Base-by-base conservation (phyloP, 2,888 invertebrate species). In the Iselma pallidipennis region DNA sequence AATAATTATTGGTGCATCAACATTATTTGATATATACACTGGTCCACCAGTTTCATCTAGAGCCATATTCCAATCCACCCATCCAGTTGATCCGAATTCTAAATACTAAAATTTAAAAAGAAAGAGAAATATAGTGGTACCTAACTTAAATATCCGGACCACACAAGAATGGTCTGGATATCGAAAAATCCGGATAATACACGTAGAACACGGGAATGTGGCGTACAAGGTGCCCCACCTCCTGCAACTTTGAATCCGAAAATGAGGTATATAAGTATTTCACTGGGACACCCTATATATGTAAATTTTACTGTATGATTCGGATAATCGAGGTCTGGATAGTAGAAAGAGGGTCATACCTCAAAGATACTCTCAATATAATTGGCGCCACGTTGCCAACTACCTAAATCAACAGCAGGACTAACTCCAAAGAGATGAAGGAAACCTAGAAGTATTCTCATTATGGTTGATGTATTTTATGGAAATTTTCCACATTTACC, bases 1-100 rank as follows among this genome's bases (percentile, higher is more conserved):
- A 3, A 89, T 85, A 57, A 90, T 82, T 52, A 95, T 88, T 0
- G 94, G 87, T 0, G 94, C 84, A 79, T 95, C 95, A 0, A 93
- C 92, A 70, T 84, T 87, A 80, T 94, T 92, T 2, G 84, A 75
- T 0, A 85, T 86, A 88, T 90, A 91, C 75, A 88, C 91, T 0
- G 95, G 95, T 1, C 94, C 93, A 19, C 94, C 95, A 0, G 75
- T 65, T 55, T 84, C 80, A 74, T 92, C 84, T 14, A 95, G 78
- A 21, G 88, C 89, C 45, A 95, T 81, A 78, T 96, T 95, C 94
- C 94, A 96, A 78, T 96, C 95, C 0, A 91, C 85, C 94, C 94
- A 95, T 1, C 91, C 94, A 21, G 86, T 85, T 0, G 90, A 88
- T 81, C 88, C 90, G 78, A 92, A 86, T 70, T 90, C 87, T 19